A percentile compares a stretch with the other conserved stretches of the same genome.
phyloP scores from a whole-genome alignment of 2,797 vertebrate species.

The Coranthus polyacanthus region DNA sequence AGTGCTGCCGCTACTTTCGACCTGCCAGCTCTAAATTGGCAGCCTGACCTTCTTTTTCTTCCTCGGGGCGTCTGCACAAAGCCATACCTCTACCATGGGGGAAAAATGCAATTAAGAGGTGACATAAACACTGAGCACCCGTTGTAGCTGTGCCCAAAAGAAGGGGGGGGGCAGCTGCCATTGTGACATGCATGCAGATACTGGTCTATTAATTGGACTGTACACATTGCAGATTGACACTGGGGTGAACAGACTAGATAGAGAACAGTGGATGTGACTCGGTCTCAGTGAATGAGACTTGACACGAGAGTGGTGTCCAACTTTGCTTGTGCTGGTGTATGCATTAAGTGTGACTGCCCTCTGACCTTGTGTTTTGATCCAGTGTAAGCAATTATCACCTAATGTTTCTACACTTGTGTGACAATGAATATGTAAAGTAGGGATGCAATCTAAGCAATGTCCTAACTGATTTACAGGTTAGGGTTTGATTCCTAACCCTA shows the following conservation, averaged over 20 bases:
- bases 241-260: conserved; percentile 52
- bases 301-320: conserved; percentile 56
- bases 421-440: conserved; percentile 16
- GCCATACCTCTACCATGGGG: conserved; percentile 78
- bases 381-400: conserved; percentile 52
- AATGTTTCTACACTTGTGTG: conserved; percentile 22
- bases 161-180: conserved; percentile 70
- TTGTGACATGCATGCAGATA: conserved; percentile 71
- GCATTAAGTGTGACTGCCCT: conserved; percentile 37
- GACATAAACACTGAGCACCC: conserved; percentile 84
- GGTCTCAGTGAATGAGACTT: conserved; percentile 50
- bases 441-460: neutral
- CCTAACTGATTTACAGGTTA: conserved; percentile 16
- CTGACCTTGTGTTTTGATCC: conserved; percentile 68
- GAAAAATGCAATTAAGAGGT: conserved; percentile 84
- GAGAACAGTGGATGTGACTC: conserved; percentile 45
- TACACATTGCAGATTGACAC: conserved; percentile 66
- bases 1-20: conserved; percentile 78
- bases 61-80: conserved; percentile 79
- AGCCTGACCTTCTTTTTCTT: conserved; percentile 85
- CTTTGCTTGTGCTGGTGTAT: conserved; percentile 49
- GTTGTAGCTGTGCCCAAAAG: conserved; percentile 72
- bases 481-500: too few species aligned
- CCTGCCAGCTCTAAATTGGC: conserved; percentile 85
- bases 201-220: conserved; percentile 77